Base-by-base conservation (phyloP, 2,888 invertebrate species). In the Tachystola acroxantha region DNA sequence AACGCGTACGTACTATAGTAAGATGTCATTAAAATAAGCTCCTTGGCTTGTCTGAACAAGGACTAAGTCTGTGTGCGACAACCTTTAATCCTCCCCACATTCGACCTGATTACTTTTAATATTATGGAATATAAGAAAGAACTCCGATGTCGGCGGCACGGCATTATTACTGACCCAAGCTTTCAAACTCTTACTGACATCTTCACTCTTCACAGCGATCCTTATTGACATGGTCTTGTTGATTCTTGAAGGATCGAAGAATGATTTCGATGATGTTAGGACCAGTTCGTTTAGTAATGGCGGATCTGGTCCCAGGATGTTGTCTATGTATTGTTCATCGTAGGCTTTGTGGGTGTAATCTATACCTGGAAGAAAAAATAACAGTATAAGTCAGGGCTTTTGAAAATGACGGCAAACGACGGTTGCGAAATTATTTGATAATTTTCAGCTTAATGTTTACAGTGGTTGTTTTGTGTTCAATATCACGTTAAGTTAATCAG, bases 281-380 rank as follows among this genome's bases (percentile, higher is more conserved):
- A 54, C 62, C 1, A 85, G 26, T 1, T 69, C 68, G 0, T 69
- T 75, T 0, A 84, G 35, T 0, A 68, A n/a, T 0, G 84, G 81
- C 0, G 82, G 80, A 11, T 70, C 39, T 0, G 82, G 75, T 0
- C 84, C 32, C 1, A 85, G 29, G 0, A 80, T n/a, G 0, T 43
- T 51, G 0, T 72, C 62, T 0, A 80, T 63, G 3, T 78, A 82
- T 0, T 58, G 36, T 1, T 67, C 64, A 7, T 76, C 57, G 10
- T 80, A 74, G 0, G 32, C 29, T 12, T 55, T 58, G 30, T 72
- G 58, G 0, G 84, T 84, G 34, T 70, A 85, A 25, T 85, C 85
- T 1, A 84, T 76, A 0, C 82, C 81, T n/a, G n/a, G n/a, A n/a
- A n/a, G n/a, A n/a, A n/a, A n/a, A n/a, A n/a, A n/a, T n/a, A n/a